Base-by-base conservation (phyloP, 2,797 vertebrate genomes). In the Paedocypris micromegethes region DNA sequence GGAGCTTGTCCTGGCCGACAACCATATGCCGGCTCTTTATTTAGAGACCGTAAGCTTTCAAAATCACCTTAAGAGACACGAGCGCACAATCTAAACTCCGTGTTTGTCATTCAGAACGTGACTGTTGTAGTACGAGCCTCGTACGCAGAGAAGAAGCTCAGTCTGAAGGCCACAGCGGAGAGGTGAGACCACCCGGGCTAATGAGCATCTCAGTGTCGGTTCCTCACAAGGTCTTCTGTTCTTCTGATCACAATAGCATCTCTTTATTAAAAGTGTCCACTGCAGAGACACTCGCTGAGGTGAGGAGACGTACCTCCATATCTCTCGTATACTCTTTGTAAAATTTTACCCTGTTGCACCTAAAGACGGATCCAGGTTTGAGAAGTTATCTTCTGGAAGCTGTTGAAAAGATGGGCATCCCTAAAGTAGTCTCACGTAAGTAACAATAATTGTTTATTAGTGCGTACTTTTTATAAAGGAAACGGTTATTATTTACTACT, bases 351-450 rank as follows among this genome's bases (percentile, higher is more conserved):
- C 3, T 63, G 9, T 55, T 50, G 23, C 42, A 38, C 46, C 42
- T n/a, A 78, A 71, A 88, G 85, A 7, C 78, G 0, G 75, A 86
- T 1, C 41, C 75, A 2, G 67, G 71, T 2, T 2, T 88, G 37
- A 70, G 67, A 41, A 79, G 72, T 64, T 90, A 91, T 63, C 66
- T 94, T 40, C 75, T 82, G 72, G 86, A 85, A 6, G 78, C 88
- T 38, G 78, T 92, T 66, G 77, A 81, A 0, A 85, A 63, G 23
- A 85, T 83, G 0, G 92, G 91, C 6, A 81, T 93, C 57, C 89
- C 90, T 7, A 88, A 89, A 73, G 88, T 93, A 51, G 76, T 85
- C 70, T 90, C 90, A 61, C 85, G 86, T 95, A 80, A 84, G 89
- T 44, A 23, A 23, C 23, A 23, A 23, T 23, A 23, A 23, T 23